Conservation (phyloP, 2,888 invertebrate species). For the Elmis aenea region DNA sequence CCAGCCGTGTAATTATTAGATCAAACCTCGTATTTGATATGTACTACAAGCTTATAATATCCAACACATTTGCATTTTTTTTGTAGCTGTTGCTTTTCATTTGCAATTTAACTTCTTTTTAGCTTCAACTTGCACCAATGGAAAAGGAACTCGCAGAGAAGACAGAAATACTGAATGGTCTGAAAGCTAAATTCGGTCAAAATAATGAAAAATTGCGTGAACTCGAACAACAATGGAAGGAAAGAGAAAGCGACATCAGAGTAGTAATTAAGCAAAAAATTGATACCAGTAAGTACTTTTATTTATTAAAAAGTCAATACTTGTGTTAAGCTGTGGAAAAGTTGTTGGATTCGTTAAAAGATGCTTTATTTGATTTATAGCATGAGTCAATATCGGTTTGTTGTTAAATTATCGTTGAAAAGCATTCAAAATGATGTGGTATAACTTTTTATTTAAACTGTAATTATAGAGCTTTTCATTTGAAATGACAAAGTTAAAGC, state of each 20-base stretch:
- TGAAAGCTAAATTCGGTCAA: constrained; percentile 55
- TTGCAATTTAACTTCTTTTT: constrained; percentile 29
- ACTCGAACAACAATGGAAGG: constrained; percentile 49
- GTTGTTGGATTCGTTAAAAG: too few species aligned
- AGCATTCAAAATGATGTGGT: too few species aligned
- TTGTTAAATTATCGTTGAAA: too few species aligned
- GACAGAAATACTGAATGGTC: constrained; percentile 31
- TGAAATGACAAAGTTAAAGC: too few species aligned
- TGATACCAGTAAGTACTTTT: too few species aligned
- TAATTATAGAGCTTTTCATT: too few species aligned
- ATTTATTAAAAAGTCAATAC: background rate
- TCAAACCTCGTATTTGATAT: too few species aligned
- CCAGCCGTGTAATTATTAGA: too few species aligned
- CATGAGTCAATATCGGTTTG: too few species aligned
- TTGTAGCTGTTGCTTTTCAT: constrained; percentile 9
- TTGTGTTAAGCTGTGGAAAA: background rate
- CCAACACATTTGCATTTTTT: background rate
- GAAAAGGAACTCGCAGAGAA: constrained; percentile 57
- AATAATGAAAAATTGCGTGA: constrained; percentile 48
- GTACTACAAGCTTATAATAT: too few species aligned
- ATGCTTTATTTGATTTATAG: too few species aligned
- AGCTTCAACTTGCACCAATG: constrained; percentile 45
- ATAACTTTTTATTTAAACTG: too few species aligned
- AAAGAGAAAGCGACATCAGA: constrained; percentile 51
- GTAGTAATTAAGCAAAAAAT: constrained; percentile 49